Conservation (phyloP, 2,113 vertebrate species). For the rat (Rattus norvegicus) region GRCr8 NC_086022.1:120398001-120398500, state of each 20-base stretch:
- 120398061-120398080: not conserved
- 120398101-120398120: not conserved
- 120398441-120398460: slow-evolving; percentile 11
- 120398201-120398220: slow-evolving; percentile 53
- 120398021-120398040: not conserved
- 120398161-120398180: not conserved
- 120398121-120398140: not conserved
- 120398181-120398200: not conserved
- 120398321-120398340: not conserved
- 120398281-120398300: not conserved
- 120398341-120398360: not conserved
- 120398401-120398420: slow-evolving; percentile 49
- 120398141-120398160: not conserved
- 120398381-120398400: not conserved
- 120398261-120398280: slow-evolving; percentile 5
- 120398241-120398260: slow-evolving; percentile 24
- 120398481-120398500: not conserved
- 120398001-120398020: not conserved
- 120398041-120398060: not conserved
- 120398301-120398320: slow-evolving; percentile 1
- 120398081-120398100: not conserved
- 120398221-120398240: not conserved
- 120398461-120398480: slow-evolving; percentile 53
- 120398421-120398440: slow-evolving; percentile 8
- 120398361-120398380: not conserved